These are phyloP conservation scores for Chrysaora quinquecirrha DNA, from an alignment of 30 jellyfish, hydroid and myxozoan species.

Conservation along the genomic window DNA sequence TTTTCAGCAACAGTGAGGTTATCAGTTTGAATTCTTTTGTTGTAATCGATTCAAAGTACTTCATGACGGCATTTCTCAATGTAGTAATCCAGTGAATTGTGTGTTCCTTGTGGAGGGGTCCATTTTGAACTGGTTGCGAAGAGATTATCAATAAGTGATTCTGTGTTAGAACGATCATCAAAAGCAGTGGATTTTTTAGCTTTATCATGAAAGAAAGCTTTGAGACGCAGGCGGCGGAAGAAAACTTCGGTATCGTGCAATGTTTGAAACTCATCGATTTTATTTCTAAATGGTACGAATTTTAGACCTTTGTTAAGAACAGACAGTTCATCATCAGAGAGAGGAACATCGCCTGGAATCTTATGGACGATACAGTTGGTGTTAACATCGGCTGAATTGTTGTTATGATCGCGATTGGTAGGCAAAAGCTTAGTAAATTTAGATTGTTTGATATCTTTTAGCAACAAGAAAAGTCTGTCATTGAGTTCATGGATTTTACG, in stretches of 20 bases:
- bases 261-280: background rate
- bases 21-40: background rate
- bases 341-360: background rate
- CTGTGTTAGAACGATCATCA: constrained; percentile 7
- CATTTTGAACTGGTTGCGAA: constrained; percentile 7
- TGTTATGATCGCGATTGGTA: background rate
- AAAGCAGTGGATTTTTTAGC: background rate
- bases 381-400: background rate
- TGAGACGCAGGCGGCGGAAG: background rate
- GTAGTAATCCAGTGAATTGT: constrained; percentile 9
- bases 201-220: background rate
- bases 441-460: background rate
- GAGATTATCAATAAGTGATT: background rate
- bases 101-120: constrained; percentile 21
- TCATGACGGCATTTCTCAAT: constrained; percentile 28
- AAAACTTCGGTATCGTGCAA: background rate
- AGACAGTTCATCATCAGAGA: background rate
- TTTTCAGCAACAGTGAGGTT: background rate
- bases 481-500: background rate
- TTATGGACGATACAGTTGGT: background rate
- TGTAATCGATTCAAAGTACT: background rate
- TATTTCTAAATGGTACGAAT: background rate
- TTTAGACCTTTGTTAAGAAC: background rate
- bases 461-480: background rate
- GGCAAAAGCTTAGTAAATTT: too few species aligned